Conservation (phyloP, 2,797 vertebrate species). For the Numenius phaeopus region DNA sequence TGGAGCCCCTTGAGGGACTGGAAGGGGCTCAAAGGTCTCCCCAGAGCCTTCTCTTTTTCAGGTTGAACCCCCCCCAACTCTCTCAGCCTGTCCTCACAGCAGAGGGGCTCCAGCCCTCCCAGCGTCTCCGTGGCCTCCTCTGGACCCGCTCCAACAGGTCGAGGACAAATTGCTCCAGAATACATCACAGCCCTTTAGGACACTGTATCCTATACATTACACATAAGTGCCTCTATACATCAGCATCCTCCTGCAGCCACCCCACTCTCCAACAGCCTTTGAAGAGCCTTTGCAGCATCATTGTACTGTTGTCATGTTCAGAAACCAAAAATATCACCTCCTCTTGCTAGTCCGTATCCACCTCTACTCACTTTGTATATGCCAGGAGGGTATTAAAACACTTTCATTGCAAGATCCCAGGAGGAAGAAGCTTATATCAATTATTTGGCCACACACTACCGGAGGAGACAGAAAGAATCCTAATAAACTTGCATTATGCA, state of each 20-base stretch:
- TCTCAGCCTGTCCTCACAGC: neutral
- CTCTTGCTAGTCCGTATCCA: neutral
- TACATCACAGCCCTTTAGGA: fast-evolving
- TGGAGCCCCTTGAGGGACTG: neutral
- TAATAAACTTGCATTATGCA: neutral
- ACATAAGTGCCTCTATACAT: neutral
- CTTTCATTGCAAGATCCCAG: neutral
- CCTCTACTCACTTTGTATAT: neutral
- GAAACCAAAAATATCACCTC: neutral
- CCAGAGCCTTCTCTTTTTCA: neutral
- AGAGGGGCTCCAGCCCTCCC: neutral
- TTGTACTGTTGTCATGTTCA: neutral
- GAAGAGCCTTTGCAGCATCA: neutral
- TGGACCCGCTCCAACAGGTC: neutral
- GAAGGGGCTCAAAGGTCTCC: neutral
- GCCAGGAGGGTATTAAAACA: neutral
- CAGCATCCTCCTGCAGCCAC: neutral
- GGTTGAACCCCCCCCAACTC: neutral
- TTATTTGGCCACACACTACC: neutral
- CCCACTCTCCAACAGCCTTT: neutral
- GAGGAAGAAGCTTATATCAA: neutral
- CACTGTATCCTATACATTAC: neutral
- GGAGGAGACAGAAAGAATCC: neutral
- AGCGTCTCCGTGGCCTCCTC: neutral
- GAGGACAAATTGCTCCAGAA: neutral